A percentile compares a stretch with the other conserved stretches of the same genome.
Evolutionary conservation across 2,113 vertebrate species (phyloP).

Genomic region (Passer domesticus): DNA sequence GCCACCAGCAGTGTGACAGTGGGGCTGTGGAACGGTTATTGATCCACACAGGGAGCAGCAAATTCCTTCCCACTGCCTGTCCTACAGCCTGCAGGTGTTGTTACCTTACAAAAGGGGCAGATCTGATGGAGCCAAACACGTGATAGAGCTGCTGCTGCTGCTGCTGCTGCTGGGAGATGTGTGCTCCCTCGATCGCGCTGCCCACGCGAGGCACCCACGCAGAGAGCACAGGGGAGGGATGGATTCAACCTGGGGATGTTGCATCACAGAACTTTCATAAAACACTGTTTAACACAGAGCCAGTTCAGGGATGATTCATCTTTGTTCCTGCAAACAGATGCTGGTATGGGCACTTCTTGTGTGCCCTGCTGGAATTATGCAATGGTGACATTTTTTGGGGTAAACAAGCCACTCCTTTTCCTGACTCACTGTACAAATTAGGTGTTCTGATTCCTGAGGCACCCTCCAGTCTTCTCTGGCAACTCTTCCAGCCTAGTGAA

Average conservation of each 20-base stretch:
- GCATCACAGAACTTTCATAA: conserved; percentile 21
- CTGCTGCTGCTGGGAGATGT: background rate
- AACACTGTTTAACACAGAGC: background rate
- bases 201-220: background rate
- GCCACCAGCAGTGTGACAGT: background rate
- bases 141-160: background rate
- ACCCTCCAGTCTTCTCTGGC: background rate
- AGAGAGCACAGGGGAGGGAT: background rate
- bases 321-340: conserved; percentile 26
- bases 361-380: background rate
- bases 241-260: background rate
- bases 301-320: conserved; percentile 31
- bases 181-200: fast-evolving
- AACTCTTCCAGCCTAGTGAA: background rate
- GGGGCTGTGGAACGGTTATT: background rate
- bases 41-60: background rate
- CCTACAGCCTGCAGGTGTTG: background rate
- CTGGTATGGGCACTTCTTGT: conserved; percentile 32
- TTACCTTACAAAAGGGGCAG: background rate
- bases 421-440: background rate
- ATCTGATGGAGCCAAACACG: background rate
- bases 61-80: background rate
- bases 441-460: background rate
- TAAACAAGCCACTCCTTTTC: conserved; percentile 48
- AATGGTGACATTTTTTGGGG: background rate